Evolutionary conservation across 1,140 invertebrate species (phyloP).

Genomic region (Drosophila lacertosa): DNA sequence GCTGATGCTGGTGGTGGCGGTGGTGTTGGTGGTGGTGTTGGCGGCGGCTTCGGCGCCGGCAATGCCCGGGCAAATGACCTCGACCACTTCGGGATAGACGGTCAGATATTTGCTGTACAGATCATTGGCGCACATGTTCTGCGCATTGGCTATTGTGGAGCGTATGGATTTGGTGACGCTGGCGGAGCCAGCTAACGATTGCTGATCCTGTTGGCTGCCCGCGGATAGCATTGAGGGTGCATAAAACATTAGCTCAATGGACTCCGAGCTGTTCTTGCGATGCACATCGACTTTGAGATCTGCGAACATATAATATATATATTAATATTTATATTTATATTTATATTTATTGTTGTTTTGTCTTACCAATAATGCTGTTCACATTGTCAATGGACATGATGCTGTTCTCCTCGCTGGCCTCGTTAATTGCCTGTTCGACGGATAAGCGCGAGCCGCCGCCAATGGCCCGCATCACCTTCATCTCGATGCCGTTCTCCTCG

Average conservation of each 20-base stretch:
- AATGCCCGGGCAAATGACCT: constrained; percentile 36
- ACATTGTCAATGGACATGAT: constrained; percentile 87
- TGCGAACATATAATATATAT: constrained; percentile 67
- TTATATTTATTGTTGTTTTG: not conserved
- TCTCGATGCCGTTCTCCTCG: constrained; percentile 91
- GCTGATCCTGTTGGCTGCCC: constrained; percentile 76
- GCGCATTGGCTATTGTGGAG: constrained; percentile 42
- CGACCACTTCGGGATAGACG: constrained; percentile 72
- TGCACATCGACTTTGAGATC: constrained; percentile 97
- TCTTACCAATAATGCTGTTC: constrained; percentile 88
- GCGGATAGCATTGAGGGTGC: constrained; percentile 72
- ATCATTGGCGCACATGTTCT: constrained; percentile 38
- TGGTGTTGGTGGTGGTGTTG: not conserved
- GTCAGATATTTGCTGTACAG: constrained; percentile 71
- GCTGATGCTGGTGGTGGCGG: not conserved
- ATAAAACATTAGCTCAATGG: constrained; percentile 85
- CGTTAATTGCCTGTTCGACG: constrained; percentile 84
- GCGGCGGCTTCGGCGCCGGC: constrained; percentile 7
- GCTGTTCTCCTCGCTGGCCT: constrained; percentile 86
- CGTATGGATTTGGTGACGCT: constrained; percentile 78
- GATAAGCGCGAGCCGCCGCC: constrained; percentile 65
- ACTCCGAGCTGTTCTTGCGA: constrained; percentile 95
- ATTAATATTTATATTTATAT: too few relatives aligned
- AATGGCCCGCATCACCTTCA: constrained; percentile 88
- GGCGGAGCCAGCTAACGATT: constrained; percentile 71